Evolutionary conservation across 2,113 vertebrate genomes (phyloP).

Genomic region (Furnarius figulus): DNA sequence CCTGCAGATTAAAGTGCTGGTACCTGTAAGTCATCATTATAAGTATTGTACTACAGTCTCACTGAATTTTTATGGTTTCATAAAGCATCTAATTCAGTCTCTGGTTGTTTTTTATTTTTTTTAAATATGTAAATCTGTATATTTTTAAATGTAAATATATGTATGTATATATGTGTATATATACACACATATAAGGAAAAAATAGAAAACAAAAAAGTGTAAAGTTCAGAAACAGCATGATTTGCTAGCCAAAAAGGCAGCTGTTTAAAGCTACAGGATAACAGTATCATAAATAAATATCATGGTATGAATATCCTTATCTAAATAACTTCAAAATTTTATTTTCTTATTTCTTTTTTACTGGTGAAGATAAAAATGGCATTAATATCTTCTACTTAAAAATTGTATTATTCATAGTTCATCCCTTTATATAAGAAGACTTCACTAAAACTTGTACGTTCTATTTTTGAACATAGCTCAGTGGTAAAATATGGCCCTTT

Average conservation of each 20-base stretch:
- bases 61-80: neutral
- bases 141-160: neutral
- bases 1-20: neutral
- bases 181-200: neutral
- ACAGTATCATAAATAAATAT: conserved; percentile 29
- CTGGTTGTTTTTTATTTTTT: accelerated
- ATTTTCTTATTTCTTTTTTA: conserved; percentile 73
- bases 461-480: neutral
- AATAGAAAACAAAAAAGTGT: neutral
- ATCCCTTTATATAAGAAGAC: neutral
- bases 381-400: conserved; percentile 15
- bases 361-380: conserved; percentile 42
- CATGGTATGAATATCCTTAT: conserved; percentile 34
- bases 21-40: neutral
- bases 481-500: neutral
- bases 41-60: neutral
- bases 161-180: neutral
- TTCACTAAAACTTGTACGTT: neutral
- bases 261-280: conserved; percentile 51
- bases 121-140: neutral
- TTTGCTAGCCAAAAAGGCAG: conserved; percentile 51
- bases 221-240: conserved; percentile 40
- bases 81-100: neutral
- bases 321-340: conserved; percentile 64
- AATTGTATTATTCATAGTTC: neutral